Percentiles rank a stretch among this genome's conserved stretches.
Conservation (phyloP, 2,888 invertebrate species). For the Venustoraphidia nigricollis region DNA sequence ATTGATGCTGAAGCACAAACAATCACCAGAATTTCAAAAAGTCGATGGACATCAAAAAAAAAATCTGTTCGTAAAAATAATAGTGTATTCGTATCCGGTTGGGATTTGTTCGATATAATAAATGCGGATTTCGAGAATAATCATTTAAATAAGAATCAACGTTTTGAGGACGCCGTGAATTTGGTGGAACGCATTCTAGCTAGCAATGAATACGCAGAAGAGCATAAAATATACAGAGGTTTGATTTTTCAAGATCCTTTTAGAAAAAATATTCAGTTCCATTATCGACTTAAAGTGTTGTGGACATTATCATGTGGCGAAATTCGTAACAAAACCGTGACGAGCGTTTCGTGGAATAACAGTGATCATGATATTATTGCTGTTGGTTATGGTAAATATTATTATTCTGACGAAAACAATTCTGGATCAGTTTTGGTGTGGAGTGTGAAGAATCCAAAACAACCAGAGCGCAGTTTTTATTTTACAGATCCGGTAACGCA, state of each 20-base stretch:
- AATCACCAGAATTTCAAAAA: slow-evolving; percentile 39
- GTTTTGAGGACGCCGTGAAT: slow-evolving; percentile 45
- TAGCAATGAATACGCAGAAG: slow-evolving; percentile 44
- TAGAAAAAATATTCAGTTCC: slow-evolving; percentile 44
- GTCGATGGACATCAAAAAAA: slow-evolving; percentile 43
- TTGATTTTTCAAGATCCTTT: slow-evolving; percentile 43
- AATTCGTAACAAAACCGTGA: slow-evolving; percentile 38
- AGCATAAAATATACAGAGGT: slow-evolving; percentile 56
- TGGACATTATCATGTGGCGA: slow-evolving; percentile 47
- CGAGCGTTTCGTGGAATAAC: slow-evolving; percentile 48
- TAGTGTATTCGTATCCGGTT: slow-evolving; percentile 52
- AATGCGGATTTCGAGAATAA: slow-evolving; percentile 24
- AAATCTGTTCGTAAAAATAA: slow-evolving; percentile 37
- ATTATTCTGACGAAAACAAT: slow-evolving; percentile 34
- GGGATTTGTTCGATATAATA: slow-evolving; percentile 65
- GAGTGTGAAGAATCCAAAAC: slow-evolving; percentile 67
- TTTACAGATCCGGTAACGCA: slow-evolving; percentile 50
- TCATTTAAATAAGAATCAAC: slow-evolving; percentile 18
- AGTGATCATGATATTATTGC: slow-evolving; percentile 56
- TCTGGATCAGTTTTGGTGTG: slow-evolving; percentile 56
- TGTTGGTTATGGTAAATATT: slow-evolving; percentile 56
- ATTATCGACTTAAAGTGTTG: slow-evolving; percentile 46
- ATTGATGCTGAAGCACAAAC: slow-evolving; percentile 58
- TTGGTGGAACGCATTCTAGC: slow-evolving; percentile 58
- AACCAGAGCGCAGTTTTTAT: slow-evolving; percentile 52